Evolutionary conservation across 2,113 vertebrate species (phyloP), one percentile per base, ranked within the genome.

Genomic region (Hypocryptadius cinnamomeus): DNA sequence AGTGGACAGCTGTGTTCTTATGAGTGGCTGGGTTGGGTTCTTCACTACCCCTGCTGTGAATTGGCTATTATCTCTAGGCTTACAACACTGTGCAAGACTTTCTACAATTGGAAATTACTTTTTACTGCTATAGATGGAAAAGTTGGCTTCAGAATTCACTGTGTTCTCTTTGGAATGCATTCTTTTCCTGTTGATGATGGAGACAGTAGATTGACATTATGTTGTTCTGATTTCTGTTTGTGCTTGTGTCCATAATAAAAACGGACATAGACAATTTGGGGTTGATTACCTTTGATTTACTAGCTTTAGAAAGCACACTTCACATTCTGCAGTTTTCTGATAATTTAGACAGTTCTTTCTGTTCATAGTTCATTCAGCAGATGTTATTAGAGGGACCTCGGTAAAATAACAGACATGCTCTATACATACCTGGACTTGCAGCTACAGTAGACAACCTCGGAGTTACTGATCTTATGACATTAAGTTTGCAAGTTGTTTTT

Each of bases 131-230:
- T 57, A 35, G 19, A 19, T 65, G 31, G 15, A 69, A 72, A 87
- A 81, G 35, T 5, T 66, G 20, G 7, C 23, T 47, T 90, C 63
- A 72, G 13, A 76, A 69, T 83, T 72, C 33, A 35, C 18, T 51
- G 7, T 51, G 7, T 30, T 76, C 16, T 57, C 74, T 90, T 68
- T 79, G 35, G 20, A 79, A 45, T 76, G 27, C 23, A 8, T 10
- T 47, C 4, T 57, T 63, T 66, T 35, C 25, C 25, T 50, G 1
- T 50, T 70, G 48, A 8, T 63, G 37, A 50, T 4, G 9, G 35
- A 79, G 13, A 7, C 1, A 0, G 8, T 66, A 39, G 17, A 72
- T 82, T 72, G 54, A 23, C 4, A 2, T 27, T 1, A 4, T 22
- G 19, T 64, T 88, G 79, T 90, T 35, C 31, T 64, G n/a, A 47